Evolutionary conservation across 2,113 vertebrate species (phyloP).

Genomic region (Lagenorhynchus albirostris): DNA sequence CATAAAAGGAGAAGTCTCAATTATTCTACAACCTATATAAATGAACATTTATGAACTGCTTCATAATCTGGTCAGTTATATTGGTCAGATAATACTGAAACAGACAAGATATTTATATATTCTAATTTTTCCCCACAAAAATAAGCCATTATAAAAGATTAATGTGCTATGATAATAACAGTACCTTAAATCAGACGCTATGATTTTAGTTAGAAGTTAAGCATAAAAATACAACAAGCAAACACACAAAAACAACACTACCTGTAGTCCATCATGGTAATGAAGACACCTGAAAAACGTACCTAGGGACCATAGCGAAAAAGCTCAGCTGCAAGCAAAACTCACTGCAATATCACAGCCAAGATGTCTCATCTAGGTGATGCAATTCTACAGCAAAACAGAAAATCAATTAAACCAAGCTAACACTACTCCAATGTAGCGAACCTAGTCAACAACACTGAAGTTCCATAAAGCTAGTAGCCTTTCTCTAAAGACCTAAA

Average conservation of each 20-base stretch:
- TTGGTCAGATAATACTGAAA: neutral
- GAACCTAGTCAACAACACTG: neutral
- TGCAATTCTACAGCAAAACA: slow-evolving; percentile 37
- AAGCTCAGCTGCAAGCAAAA: neutral
- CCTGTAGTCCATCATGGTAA: neutral
- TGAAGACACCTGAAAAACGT: neutral
- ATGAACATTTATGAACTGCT: neutral
- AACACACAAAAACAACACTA: neutral
- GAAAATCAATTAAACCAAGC: neutral
- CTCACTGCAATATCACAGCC: neutral
- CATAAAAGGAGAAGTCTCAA: neutral
- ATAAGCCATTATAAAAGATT: neutral
- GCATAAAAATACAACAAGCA: neutral
- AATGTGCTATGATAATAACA: neutral
- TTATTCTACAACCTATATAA: neutral
- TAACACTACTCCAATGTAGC: neutral
- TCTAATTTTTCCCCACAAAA: neutral
- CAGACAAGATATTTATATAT: neutral
- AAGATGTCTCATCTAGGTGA: neutral
- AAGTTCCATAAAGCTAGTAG: neutral
- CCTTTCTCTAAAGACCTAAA: neutral
- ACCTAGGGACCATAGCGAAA: slow-evolving; percentile 43
- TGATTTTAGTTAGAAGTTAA: neutral
- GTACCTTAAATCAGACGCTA: neutral
- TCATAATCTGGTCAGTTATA: neutral